phyloP scores from a whole-genome alignment of 2,888 invertebrate species.

The Pyrocoelia pectoralis region DNA sequence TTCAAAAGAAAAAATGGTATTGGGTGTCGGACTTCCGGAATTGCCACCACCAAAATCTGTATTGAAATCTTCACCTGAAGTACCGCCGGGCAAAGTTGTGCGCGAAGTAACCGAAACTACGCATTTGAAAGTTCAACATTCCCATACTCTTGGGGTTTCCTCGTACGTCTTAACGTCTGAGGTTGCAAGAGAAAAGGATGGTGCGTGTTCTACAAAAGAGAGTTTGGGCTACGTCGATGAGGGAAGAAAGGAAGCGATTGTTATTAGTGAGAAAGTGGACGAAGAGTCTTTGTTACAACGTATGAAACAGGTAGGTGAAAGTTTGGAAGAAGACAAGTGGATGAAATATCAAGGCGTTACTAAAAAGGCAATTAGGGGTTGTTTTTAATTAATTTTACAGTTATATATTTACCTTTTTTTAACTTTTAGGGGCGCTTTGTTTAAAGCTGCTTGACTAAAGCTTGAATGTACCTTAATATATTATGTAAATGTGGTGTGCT shows the following conservation, averaged over 20 bases:
- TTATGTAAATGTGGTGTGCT: slow-evolving; percentile 8
- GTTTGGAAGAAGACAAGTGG: slow-evolving; percentile 59
- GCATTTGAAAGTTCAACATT: slow-evolving; percentile 63
- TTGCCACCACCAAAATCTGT: slow-evolving; percentile 53
- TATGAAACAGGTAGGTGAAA: slow-evolving; percentile 62
- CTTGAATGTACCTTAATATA: background rate
- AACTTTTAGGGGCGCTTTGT: background rate
- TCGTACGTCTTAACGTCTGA: slow-evolving; percentile 65
- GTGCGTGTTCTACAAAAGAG: slow-evolving; percentile 35
- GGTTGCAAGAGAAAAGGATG: slow-evolving; percentile 57
- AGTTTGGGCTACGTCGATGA: background rate
- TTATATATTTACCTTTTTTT: slow-evolving; percentile 19
- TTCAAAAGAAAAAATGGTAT: slow-evolving; percentile 58
- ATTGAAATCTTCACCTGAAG: slow-evolving; percentile 56
- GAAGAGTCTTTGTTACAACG: slow-evolving; percentile 57
- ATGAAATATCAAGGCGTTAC: slow-evolving; percentile 63
- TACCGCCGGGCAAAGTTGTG: slow-evolving; percentile 61
- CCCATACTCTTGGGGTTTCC: slow-evolving; percentile 62
- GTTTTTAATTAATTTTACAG: slow-evolving; percentile 62
- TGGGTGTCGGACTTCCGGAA: slow-evolving; percentile 58
- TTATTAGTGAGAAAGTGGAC: slow-evolving; percentile 42
- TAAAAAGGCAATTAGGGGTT: slow-evolving; percentile 67
- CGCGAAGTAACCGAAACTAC: slow-evolving; percentile 63
- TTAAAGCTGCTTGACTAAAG: background rate
- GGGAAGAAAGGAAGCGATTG: background rate